Conservation (phyloP, 2,797 vertebrate species). For the Taeniopygia guttata region DNA sequence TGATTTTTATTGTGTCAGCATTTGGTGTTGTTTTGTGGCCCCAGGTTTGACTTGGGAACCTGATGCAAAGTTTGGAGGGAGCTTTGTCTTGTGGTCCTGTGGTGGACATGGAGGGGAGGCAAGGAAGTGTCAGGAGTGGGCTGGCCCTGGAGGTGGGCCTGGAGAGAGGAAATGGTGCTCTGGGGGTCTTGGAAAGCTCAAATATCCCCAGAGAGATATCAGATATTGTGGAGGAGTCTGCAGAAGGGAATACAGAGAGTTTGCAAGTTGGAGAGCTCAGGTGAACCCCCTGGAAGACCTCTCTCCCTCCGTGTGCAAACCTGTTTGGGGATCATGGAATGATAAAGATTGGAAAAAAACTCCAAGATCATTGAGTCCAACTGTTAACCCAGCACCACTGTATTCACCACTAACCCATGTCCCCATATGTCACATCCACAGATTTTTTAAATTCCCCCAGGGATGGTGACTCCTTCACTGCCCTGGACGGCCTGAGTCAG, state of each 20-base stretch:
- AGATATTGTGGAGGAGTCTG: background rate
- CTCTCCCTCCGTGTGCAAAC: background rate
- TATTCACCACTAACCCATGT: background rate
- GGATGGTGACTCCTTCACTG: background rate
- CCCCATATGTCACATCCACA: background rate
- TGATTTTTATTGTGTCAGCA: background rate
- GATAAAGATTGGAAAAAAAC: background rate
- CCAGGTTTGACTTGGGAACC: background rate
- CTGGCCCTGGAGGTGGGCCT: background rate
- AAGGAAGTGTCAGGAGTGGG: background rate
- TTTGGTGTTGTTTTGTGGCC: background rate
- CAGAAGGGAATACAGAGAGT: background rate
- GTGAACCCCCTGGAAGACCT: no score
- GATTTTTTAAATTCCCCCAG: background rate
- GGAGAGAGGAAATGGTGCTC: background rate
- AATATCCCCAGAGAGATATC: background rate
- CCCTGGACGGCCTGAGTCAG: background rate
- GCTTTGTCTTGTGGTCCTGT: background rate
- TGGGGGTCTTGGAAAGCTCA: background rate
- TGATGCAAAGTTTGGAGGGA: background rate
- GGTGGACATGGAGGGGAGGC: background rate
- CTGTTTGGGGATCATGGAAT: background rate
- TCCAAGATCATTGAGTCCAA: background rate
- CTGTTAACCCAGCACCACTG: background rate
- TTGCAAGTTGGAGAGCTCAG: background rate